Base-by-base conservation (phyloP, 2,888 invertebrate genomes). In the Elaeidobius kamerunicus region DNA sequence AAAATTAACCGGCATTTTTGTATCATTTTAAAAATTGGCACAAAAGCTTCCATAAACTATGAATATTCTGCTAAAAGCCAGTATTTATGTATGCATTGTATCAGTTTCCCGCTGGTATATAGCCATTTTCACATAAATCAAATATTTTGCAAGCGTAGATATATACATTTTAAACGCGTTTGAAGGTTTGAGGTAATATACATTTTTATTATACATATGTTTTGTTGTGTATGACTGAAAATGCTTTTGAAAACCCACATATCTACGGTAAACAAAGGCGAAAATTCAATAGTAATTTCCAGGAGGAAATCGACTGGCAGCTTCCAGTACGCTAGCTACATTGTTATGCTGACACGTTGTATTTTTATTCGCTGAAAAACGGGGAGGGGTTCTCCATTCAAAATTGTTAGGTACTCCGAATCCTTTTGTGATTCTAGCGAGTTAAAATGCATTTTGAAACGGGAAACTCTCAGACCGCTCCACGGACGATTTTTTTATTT, bases 221-320 rank as follows among this genome's bases (percentile, higher is more conserved):
- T 35, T 35, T 35, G 15, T 35, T 35, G 35, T 27, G 27, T 14
- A 5, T 5, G 35, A 14, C 16, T 11, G 15, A 35, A 35, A 46
- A 46, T 27, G 36, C 17, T 20, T 15, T 15, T 18, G 16, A 36
- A 41, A 36, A 34, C 40, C 32, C 4, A 32, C 16, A 19, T 35
- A 48, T 48, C 41, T 48, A 23, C 27, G 23, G 16, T 43, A 55
- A 55, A 45, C 45, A 51, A 45, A 46, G 30, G 41, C 36, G 23
- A 41, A 41, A 43, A 55, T 55, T 50, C 50, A 46, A 55, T 51
- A 46, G 49, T 55, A 51, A 55, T 55, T 55, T 55, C 55, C 50
- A 55, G 41, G 41, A 54, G 55, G 55, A 55, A 55, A 55, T 55
- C 55, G 55, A 55, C 50, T 55, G 55, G 55, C 50, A 50, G 50